Evolutionary conservation across 2,797 vertebrate genomes (phyloP).

Genomic region (Cygnus olor): DNA sequence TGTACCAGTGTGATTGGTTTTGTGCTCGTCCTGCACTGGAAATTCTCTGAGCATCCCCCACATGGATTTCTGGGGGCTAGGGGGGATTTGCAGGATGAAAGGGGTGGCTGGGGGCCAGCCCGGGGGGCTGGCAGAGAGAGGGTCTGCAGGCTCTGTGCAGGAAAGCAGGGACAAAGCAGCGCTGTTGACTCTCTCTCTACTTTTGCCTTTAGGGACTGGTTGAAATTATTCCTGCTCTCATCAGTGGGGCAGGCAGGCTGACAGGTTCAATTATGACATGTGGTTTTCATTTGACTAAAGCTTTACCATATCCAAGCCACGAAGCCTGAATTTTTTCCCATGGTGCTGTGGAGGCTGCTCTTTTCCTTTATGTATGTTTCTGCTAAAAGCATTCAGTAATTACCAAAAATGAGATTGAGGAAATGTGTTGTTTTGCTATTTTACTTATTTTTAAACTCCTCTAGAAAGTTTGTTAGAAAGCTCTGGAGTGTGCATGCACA

Average conservation of each 20-base stretch:
- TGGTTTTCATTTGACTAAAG: background rate
- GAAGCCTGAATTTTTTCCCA: background rate
- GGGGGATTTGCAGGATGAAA: background rate
- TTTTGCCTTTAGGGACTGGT: background rate
- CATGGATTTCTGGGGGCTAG: fast-evolving
- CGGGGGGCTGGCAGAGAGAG: background rate
- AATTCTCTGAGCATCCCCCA: fast-evolving
- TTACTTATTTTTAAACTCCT: background rate
- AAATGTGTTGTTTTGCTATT: background rate
- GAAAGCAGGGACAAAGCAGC: background rate
- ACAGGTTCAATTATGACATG: background rate
- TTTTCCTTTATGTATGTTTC: background rate
- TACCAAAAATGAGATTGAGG: background rate
- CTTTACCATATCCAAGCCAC: background rate
- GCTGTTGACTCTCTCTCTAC: background rate
- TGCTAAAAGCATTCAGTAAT: background rate
- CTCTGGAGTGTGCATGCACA: background rate
- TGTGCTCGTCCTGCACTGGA: background rate
- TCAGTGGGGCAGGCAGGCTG: background rate
- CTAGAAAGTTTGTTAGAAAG: background rate
- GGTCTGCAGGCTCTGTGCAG: background rate
- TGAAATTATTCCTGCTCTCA: background rate
- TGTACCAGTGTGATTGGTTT: fast-evolving
- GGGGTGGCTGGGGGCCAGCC: background rate
- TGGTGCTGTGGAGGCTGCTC: background rate